A percentile compares a stretch with the other conserved stretches of the same genome.
Evolutionary conservation across 2,888 invertebrate genomes (phyloP).

Genomic region (Tipula unca): DNA sequence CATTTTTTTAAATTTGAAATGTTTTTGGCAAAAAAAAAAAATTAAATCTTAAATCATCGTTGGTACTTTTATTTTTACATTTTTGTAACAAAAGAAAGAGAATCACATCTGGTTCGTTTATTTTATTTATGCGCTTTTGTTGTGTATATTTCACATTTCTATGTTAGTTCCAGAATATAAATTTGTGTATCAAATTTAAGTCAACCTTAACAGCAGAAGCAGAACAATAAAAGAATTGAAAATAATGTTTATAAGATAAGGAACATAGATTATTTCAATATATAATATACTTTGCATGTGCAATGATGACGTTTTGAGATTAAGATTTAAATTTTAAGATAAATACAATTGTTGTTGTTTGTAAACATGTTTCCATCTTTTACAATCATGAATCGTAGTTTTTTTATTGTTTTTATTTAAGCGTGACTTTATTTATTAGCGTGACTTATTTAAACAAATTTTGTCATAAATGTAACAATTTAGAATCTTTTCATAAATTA

Average conservation of each 20-base stretch:
- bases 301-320: neutral
- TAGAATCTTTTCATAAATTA: too few species aligned
- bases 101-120: conserved; percentile 14
- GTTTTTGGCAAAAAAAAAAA: neutral
- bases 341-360: neutral
- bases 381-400: neutral
- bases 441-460: neutral
- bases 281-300: neutral
- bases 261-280: neutral
- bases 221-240: neutral
- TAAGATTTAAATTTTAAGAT: neutral
- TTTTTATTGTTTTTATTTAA: neutral
- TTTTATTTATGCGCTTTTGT: neutral
- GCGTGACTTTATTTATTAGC: too few species aligned
- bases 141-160: neutral
- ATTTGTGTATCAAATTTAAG: conserved; percentile 8
- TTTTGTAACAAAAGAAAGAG: neutral
- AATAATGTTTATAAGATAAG: neutral
- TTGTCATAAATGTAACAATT: neutral
- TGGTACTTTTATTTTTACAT: neutral
- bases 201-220: neutral
- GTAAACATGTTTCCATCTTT: neutral
- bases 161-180: conserved; percentile 2
- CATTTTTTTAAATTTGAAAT: neutral
- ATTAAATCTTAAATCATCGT: neutral